These are phyloP conservation scores for Apoda limacodes DNA, from an alignment of 2,888 invertebrate genomes.

Conservation along the genomic window DNA sequence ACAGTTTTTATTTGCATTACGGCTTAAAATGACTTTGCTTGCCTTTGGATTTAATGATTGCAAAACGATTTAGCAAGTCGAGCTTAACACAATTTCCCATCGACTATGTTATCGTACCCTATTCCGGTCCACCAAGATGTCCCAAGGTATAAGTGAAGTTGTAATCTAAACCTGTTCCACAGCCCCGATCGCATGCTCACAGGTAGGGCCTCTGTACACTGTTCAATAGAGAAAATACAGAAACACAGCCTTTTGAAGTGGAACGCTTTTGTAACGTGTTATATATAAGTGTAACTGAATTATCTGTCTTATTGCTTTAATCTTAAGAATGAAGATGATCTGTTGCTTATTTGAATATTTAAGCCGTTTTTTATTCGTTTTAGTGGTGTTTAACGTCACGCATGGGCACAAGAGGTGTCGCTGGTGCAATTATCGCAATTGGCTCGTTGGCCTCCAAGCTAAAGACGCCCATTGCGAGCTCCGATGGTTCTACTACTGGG, in stretches of 20 bases:
- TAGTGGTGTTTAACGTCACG: constrained; percentile 48
- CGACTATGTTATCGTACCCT: constrained; percentile 59
- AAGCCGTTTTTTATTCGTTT: constrained; percentile 33
- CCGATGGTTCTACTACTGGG: constrained; percentile 22
- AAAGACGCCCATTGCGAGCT: constrained; percentile 57
- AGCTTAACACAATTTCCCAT: constrained; percentile 55
- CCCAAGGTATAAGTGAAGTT: constrained; percentile 62
- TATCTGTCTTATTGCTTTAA: constrained; percentile 4
- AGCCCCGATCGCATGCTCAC: constrained; percentile 49
- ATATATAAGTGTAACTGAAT: too few species aligned
- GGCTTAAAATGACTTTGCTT: too few species aligned
- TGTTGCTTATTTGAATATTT: constrained; percentile 25
- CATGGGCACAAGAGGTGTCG: constrained; percentile 61
- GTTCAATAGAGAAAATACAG: constrained; percentile 49
- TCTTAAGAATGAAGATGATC: constrained; percentile 30
- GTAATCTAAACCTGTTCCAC: constrained; percentile 56
- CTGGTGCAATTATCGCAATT: constrained; percentile 65
- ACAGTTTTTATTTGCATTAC: too few species aligned
- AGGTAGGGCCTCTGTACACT: too few species aligned
- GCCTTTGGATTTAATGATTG: constrained; percentile 44
- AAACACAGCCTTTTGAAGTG: too few species aligned
- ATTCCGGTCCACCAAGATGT: constrained; percentile 61
- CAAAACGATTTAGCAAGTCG: constrained; percentile 49
- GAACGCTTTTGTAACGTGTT: too few species aligned
- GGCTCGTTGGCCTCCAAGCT: constrained; percentile 57